These are phyloP conservation scores for Lepidothrix coronata DNA, from an alignment of 2,113 vertebrate species.

Conservation along the genomic window DNA sequence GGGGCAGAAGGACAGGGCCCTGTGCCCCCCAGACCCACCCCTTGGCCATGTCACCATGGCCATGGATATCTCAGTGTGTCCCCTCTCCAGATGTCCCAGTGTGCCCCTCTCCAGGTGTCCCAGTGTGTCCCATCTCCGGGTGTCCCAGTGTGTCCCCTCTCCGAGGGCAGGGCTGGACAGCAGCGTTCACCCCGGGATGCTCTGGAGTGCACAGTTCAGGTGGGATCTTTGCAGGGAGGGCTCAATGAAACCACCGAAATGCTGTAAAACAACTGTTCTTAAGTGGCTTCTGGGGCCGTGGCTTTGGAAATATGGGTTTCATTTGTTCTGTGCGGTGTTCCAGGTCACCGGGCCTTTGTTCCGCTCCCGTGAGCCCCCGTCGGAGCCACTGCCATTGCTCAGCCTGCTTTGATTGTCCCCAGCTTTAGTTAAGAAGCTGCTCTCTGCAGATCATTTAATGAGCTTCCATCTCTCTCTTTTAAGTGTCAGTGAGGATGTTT, in stretches of 20 bases:
- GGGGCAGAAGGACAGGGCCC: not conserved
- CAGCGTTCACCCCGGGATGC: fast-evolving
- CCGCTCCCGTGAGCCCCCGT: not conserved
- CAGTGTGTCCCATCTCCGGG: not conserved
- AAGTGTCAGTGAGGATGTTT: not conserved
- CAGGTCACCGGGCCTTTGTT: conserved; percentile 12
- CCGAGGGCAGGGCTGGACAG: fast-evolving
- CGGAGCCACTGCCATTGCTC: not conserved
- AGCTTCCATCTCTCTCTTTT: not conserved
- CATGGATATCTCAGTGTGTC: not conserved
- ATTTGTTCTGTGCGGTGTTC: not conserved
- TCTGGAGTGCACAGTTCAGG: not conserved
- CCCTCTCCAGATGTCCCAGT: not conserved
- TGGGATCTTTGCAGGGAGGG: not conserved
- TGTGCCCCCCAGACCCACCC: fast-evolving
- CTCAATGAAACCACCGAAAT: fast-evolving
- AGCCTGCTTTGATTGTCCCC: not conserved
- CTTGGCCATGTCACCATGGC: not conserved
- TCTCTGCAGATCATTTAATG: not conserved
- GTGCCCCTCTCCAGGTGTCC: not conserved
- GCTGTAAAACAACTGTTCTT: not conserved
- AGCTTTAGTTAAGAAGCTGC: not conserved
- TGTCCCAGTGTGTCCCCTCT: not conserved
- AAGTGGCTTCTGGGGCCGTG: not conserved
- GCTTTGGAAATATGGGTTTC: not conserved